Evolutionary conservation across 2,113 vertebrate genomes (phyloP), one percentile per base, ranked within the genome.

Genomic region (Marmota monax): DNA sequence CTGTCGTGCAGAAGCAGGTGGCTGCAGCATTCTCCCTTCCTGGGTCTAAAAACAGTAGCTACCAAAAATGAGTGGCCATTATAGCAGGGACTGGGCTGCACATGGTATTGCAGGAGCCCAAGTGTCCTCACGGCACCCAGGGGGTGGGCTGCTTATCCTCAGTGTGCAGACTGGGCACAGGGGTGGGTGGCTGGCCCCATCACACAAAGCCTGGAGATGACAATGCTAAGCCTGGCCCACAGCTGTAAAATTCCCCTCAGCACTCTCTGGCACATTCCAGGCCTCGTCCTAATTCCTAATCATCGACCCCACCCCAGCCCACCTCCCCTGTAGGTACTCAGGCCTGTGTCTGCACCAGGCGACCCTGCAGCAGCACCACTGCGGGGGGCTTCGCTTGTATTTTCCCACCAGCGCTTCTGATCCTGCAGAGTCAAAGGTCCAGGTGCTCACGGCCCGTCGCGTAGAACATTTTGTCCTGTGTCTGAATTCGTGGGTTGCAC

Each of bases 381-480:
- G 45, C 5, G 53, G 12, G 65, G 32, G n/a, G 29, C 29, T 29
- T 67, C 25, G 14, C 1, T 3, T 34, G 12, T 9, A 0, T 13
- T 27, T 82, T 39, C 13, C 42, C 29, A 5, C 29, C 29, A 12
- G 34, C 2, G 12, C 39, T 1, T 17, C 48, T 74, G 1, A 9
- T 10, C 72, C 56, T 56, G 65, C 4, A 13, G 27, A 7, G 25
- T 42, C 45, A 2, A 0, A 10, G 3, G n/a, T 48, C 85, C 45
- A 14, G 0, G 18, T 4, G 69, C n/a, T 69, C 29, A 1, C 1
- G 0, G 7, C 2, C 2, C 7, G 23, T n/a, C 9, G 25, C 37
- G 56, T 7, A 2, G 45, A 32, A 8, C 4, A 0, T 42, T 39
- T 9, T n/a, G 25, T 27, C 37, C 32, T 25, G 2, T 22, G 18